Base-by-base conservation (phyloP, 1,140 invertebrate species). In the Batillaria attramentaria region DNA sequence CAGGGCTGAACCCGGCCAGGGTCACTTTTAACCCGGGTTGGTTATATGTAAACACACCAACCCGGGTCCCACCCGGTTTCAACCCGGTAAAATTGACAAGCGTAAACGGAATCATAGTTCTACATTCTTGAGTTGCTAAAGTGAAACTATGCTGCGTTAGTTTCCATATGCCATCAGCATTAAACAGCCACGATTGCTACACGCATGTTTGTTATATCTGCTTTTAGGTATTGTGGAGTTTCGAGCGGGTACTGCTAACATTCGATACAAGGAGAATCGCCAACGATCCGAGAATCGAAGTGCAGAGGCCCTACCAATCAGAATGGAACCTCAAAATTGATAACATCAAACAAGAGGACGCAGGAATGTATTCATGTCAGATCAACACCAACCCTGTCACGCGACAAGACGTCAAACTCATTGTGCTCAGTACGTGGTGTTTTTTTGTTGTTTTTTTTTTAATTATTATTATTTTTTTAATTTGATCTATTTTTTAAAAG, bases 351-450 rank as follows among this genome's bases (percentile, higher is more conserved):
- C 20, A 33, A 0, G 37, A 62, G 0, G 73, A 75, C 16, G 54
- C 33, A 1, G 73, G 73, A 0, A 60, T 31, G 33, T 75, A 75
- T 39, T 57, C 54, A 3, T 75, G 73, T 31, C 73, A 75, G 57
- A 35, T 75, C 73, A 75, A 62, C 73, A 75, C 73, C 16, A 75
- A 75, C 37, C 73, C 73, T 39, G 37, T 75, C 31, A 65, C 39
- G 39, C 20, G 46, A 3, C 13, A 75, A 6, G 28, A 62, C 73
- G 37, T 75, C 54, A 65, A 57, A 33, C 73, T 75, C 18, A 16
- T 75, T 20, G 73, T 75, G 5, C 37, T 75, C 2, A 39, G 73
- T 75, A 41, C 24, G 41, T 50, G 43, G 8, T 10, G 24, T n/a
- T n/a, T n/a, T n/a, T n/a, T n/a, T n/a, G n/a, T n/a, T n/a, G n/a